Evolutionary conservation across 2,113 vertebrate species (phyloP), one percentile per base, ranked within the genome.

Genomic region (Phrynosoma blainvillii): DNA sequence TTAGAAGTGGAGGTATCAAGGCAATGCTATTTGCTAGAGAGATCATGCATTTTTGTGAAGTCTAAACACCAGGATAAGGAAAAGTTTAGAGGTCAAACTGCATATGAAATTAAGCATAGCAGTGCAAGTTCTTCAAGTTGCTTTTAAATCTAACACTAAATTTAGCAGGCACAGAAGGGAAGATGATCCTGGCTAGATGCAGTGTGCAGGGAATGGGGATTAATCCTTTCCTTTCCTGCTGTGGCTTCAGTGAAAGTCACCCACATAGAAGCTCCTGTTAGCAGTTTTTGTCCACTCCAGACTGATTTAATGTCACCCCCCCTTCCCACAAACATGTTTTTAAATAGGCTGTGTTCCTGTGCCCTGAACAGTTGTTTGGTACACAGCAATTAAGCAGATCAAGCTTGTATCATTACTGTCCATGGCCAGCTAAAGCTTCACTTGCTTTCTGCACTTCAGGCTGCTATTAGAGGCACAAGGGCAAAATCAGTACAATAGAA

Each of bases 1-100:
- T 74, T 65, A 21, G 80, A 75, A 62, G 56, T 73, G 42, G 79
- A 89, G 83, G 66, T 77, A 52, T 21, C 56, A 54, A 59, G 81
- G 12, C 85, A 73, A 73, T 25, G 65, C 25, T 21, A 52, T 47
- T 76, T 36, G 52, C n/a, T 75, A 7, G 47, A 13, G 16, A 47
- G 47, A 32, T 87, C 25, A 16, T 79, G 18, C 52, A 27, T 7
- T 23, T 66, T 66, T 66, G 16, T 6, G 65, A 66, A 66, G 23
- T 66, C 2, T 66, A 66, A 66, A 66, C 65, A 66, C 23, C 1
- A 20, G 65, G 65, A 16, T 47, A 47, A 47, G 47, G 47, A 21
- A 66, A 66, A 66, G 5, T 25, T 66, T 2, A 7, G 47, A 47
- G 47, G 47, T 47, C 47, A 47, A 47, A 47, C 47, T 47, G 7